These are phyloP conservation scores for Phortica magna DNA, from an alignment of 2,888 invertebrate species.

Conservation along the genomic window DNA sequence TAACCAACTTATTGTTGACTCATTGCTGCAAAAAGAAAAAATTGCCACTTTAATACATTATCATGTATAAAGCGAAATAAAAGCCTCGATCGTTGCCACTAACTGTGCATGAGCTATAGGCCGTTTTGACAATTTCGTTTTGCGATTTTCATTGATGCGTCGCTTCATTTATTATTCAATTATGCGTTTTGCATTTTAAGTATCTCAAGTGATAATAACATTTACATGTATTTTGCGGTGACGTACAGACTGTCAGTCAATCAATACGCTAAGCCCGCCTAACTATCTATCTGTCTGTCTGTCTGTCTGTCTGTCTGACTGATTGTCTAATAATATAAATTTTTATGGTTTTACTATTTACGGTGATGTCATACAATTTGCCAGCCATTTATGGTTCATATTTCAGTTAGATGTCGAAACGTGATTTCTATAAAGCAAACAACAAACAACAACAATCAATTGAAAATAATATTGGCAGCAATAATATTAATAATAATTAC, in stretches of 20 bases:
- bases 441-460: background rate
- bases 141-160: background rate
- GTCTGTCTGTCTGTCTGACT: constrained; percentile 28
- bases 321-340: constrained; percentile 2
- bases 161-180: constrained; percentile 11
- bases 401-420: constrained; percentile 62
- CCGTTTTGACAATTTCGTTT: background rate
- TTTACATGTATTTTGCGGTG: constrained; percentile 15
- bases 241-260: background rate
- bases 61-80: no score
- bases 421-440: constrained; percentile 3
- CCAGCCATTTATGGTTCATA: constrained; percentile 66
- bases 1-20: background rate
- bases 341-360: constrained; percentile 63
- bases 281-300: constrained; percentile 32
- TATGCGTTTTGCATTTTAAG: constrained; percentile 26
- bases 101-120: background rate
- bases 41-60: background rate
- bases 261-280: background rate
- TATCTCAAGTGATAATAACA: background rate
- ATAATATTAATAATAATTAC: constrained; percentile 12
- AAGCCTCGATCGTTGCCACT: background rate
- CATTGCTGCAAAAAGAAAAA: background rate
- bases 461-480: background rate
- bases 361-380: constrained; percentile 65